Base-by-base conservation (phyloP, 2,888 invertebrate species). In the Cheilosia scutellata region DNA sequence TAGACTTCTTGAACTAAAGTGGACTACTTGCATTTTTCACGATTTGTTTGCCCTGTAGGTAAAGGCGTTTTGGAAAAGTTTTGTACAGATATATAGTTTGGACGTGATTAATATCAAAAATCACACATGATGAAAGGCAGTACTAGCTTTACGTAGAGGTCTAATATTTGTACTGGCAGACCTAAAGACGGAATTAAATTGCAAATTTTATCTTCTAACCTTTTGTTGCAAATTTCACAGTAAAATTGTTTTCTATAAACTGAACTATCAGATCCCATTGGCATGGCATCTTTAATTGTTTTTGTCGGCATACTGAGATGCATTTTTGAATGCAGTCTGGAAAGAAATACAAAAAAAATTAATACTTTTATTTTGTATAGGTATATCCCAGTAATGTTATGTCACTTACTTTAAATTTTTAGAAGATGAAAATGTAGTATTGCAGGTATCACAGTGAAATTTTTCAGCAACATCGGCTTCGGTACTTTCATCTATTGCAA, bases 271-370 rank as follows among this genome's bases (percentile, higher is more conserved):
- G 90, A 89, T 0, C 90, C 92, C 29, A 90, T 88, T 0, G 92
- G 91, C 58, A 91, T 86, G 0, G 91, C 92, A 11, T 91, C 91
- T 49, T 90, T 90, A 51, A 92, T 91, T 1, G 90, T 88, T 49
- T 91, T 91, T 1, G 92, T 93, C 90, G 95, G 94, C 5, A 95
- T 93, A 4, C 96, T 95, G 42, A 95, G 95, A 88, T 96, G 96
- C 94, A 96, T 96, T 84, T 96, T 94, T 88, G 94, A 94, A 90
- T 96, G 96, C 58, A 96, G 92, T 88, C 95, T 90, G n/a, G 6
- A 49, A 37, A 6, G 0, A 20, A 3, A 13, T 13, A 42, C 42
- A 11, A 11, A 53, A 51, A 51, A 16, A 40, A 29, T 49, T n/a
- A 44, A 40, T 60, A 33, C 5, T 13, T n/a, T 9, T n/a, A n/a